phyloP scores from a whole-genome alignment of 2,113 vertebrate species.

The Zapornia atra region DNA sequence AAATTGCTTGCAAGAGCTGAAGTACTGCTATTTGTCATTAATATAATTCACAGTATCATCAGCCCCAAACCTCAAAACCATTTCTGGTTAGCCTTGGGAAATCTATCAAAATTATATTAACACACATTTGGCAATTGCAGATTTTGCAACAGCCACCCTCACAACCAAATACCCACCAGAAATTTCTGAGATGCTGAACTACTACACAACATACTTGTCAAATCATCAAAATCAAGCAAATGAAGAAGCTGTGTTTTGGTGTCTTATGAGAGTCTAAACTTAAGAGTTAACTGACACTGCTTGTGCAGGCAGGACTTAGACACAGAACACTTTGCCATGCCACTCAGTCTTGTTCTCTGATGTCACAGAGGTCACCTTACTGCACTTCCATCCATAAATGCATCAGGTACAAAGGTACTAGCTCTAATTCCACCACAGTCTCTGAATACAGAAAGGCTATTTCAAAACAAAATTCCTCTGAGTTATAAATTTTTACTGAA shows the following conservation, averaged over 20 bases:
- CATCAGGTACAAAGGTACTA: not conserved
- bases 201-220: not conserved
- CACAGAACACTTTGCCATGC: not conserved
- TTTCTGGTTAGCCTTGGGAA: constrained; percentile 43
- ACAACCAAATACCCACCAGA: not conserved
- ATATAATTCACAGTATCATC: constrained; percentile 17
- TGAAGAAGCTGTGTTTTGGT: not conserved
- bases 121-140: not conserved
- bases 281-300: not conserved
- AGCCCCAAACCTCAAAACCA: constrained; percentile 46
- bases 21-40: constrained; percentile 50
- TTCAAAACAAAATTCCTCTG: not conserved
- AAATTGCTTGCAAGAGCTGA: constrained; percentile 35
- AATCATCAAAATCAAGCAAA: not conserved
- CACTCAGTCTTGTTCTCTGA: not conserved
- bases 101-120: constrained; percentile 64
- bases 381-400: not conserved
- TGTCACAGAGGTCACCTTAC: not conserved
- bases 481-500: not conserved
- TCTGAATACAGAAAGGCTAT: not conserved
- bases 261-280: not conserved
- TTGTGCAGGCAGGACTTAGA: not conserved
- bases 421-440: not conserved
- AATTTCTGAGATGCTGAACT: not conserved
- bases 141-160: not conserved